These are phyloP conservation scores for Pristionchus arcanus DNA, from an alignment of 2,888 invertebrate genomes.

Conservation along the genomic window DNA sequence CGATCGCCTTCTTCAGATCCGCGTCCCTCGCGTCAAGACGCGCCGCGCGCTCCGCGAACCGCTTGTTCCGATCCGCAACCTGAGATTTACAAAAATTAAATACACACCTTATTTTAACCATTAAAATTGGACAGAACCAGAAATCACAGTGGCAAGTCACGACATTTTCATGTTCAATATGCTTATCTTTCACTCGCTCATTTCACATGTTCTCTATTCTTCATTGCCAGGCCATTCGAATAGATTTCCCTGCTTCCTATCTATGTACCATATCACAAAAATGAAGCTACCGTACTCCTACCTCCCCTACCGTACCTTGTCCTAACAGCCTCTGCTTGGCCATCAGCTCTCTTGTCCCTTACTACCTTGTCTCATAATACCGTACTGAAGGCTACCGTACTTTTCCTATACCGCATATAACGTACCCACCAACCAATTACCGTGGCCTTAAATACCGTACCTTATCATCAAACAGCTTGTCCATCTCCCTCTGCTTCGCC, in stretches of 20 bases:
- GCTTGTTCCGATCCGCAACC: slow-evolving; percentile 22
- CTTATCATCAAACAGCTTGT: slow-evolving; percentile 50
- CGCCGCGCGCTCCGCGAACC: neutral
- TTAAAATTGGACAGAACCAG: too few species aligned
- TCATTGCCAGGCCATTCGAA: too few species aligned
- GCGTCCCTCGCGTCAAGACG: slow-evolving; percentile 34
- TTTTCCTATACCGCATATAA: neutral
- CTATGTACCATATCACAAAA: neutral
- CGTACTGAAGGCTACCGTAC: too few species aligned
- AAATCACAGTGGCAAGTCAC: too few species aligned
- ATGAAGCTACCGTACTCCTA: neutral
- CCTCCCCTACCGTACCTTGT: too few species aligned
- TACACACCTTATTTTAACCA: neutral
- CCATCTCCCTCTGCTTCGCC: slow-evolving; percentile 85
- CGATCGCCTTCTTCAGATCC: slow-evolving; percentile 38
- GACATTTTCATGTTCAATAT: too few species aligned
- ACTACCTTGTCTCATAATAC: too few species aligned
- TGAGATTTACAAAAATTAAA: neutral
- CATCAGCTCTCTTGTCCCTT: too few species aligned
- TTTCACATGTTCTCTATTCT: too few species aligned
- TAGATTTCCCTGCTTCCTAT: neutral
- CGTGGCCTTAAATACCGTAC: neutral
- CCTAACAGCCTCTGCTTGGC: too few species aligned
- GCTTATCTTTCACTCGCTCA: too few species aligned
- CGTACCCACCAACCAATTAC: too few species aligned